phyloP scores from a whole-genome alignment of 2,113 vertebrate species.

The Callopanchax toddi region DNA sequence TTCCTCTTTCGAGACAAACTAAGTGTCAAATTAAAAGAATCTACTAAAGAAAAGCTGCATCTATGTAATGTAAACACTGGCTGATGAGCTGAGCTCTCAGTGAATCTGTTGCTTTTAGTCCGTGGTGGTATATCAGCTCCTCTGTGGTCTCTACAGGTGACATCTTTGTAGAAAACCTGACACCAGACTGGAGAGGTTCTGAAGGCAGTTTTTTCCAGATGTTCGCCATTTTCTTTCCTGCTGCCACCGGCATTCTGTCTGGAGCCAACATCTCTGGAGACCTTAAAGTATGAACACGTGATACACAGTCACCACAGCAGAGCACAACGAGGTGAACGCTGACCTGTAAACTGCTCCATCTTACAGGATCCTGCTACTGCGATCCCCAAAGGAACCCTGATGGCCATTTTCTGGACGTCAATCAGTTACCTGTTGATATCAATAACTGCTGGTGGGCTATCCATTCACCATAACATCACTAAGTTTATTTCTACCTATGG shows the following conservation, averaged over 20 bases:
- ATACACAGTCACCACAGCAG: too few relatives aligned
- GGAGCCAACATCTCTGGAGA: conserved; percentile 83
- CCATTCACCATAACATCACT: not conserved
- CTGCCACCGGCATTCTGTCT: conserved; percentile 78
- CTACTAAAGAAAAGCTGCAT: too few relatives aligned
- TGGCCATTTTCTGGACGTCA: conserved; percentile 78
- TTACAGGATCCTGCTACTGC: conserved; percentile 74
- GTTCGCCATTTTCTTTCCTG: conserved; percentile 84
- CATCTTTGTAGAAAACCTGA: conserved; percentile 75
- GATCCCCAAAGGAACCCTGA: conserved; percentile 78
- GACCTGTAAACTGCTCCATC: not conserved
- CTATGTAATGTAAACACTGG: too few relatives aligned
- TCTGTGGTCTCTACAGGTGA: conserved; percentile 44
- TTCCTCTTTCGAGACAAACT: too few relatives aligned
- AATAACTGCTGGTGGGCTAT: conserved; percentile 66
- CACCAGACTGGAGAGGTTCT: conserved; percentile 59
- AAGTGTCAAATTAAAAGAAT: too few relatives aligned
- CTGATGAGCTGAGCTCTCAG: too few relatives aligned
- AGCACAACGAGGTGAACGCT: not conserved
- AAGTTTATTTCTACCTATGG: too few relatives aligned
- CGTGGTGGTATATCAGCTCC: too few relatives aligned
- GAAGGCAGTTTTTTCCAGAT: conserved; percentile 73
- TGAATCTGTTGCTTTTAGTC: too few relatives aligned
- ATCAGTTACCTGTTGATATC: conserved; percentile 72
- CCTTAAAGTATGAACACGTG: conserved; percentile 68